Evolutionary conservation across 1,140 invertebrate genomes (phyloP), one percentile per base, ranked within the genome.

Genomic region (Dendrolimus kikuchii): DNA sequence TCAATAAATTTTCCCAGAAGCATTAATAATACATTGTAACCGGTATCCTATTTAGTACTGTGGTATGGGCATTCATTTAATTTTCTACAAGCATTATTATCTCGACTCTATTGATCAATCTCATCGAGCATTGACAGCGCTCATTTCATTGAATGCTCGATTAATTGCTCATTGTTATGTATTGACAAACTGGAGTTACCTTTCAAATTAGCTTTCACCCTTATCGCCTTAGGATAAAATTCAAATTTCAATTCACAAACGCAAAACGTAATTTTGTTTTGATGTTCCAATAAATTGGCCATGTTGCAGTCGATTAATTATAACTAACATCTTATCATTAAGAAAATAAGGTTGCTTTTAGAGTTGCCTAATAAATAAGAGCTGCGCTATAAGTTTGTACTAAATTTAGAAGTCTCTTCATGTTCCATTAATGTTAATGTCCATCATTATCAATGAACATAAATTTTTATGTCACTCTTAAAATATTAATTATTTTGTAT

Each of bases 91-190:
- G 23, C 23, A 23, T 23, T 23, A 23, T 23, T 23, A 23, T 23
- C 23, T 23, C 23, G 38, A 53, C 53, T 43, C 50, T 60, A 65
- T 64, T 51, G 55, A 53, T 67, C 62, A 62, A 55, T 46, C 47
- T 59, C 57, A 67, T 65, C 60, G 59, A 64, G 59, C 55, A 59
- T 52, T 64, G 60, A 64, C 68, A 61, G 41, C 60, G 44, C 49
- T 64, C 59, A 49, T 51, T 53, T 66, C 58, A 67, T 68, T 65
- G 58, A 62, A 64, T 68, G 66, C 23, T 71, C 66, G 66, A 71
- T 71, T 71, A 68, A 66, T 71, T 68, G 62, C 46, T 56, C 54
- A 53, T 59, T 57, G 60, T 66, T 56, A 66, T 60, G 41, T 23
- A 23, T 23, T 23, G 23, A 23, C 23, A 23, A 23, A 23, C 23